Base-by-base conservation (phyloP, 1,140 invertebrate species). In the Sesamia nonagrioides region DNA sequence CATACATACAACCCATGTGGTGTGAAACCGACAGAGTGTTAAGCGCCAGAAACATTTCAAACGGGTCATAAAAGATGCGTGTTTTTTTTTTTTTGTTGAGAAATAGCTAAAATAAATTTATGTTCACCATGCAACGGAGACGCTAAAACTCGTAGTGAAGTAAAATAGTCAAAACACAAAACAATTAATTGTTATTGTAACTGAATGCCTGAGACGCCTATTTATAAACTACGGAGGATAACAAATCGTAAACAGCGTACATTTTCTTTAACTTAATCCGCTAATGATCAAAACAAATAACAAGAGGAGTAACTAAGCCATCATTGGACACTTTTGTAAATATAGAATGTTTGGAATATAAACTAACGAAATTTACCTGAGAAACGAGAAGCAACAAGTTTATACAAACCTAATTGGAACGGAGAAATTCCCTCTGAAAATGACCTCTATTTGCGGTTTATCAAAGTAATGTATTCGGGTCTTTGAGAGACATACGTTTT, bases 201-300 rank as follows among this genome's bases (percentile, higher is more conserved):
- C 27, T 17, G 17, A n/a, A 66, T 7, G 13, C n/a, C 61, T 2
- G 33, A 40, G n/a, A 42, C 18, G 13, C 63, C 11, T 71, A 54
- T 71, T 71, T 71, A 35, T 15, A 60, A 58, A 74, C 54, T 35
- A 60, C 15, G 18, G 33, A 60, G 6, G 21, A 69, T n/a, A 11
- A 21, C 17, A 66, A 68, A 68, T 5, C 21, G 17, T 33, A 33
- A 45, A 60, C 35, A 74, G 45, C 18, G n/a, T 48, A 56, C 35
- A n/a, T 74, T 60, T 27, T 74, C 54, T 33, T 45, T 18, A 42
- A 33, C 13, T 33, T 6, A 60, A 27, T 27, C 71, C 37, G 21
- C 21, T 74, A 74, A 74, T 45, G 13, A 74, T 13, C 54, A 58
- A 60, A 74, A 74, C 71, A 74, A 73, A 58, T 58, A 73, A 71